Conservation (phyloP, 2,797 vertebrate species). For the Gymnopithys bicolor region DNA sequence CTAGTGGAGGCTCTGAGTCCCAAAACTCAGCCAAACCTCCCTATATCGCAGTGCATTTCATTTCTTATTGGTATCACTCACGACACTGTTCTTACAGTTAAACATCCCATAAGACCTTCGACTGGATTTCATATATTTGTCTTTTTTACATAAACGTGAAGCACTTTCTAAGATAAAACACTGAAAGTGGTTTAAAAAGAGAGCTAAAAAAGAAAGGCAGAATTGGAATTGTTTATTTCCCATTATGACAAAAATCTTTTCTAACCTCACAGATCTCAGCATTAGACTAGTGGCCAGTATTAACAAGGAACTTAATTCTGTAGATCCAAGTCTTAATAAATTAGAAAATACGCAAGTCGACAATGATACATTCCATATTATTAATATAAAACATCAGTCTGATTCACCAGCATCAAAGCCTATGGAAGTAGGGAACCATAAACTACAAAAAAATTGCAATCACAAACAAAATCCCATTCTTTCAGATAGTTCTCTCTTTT, state of each 20-base stretch:
- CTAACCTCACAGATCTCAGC: neutral
- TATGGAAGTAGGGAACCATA: neutral
- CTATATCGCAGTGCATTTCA: rapidly evolving
- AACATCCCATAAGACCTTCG: neutral
- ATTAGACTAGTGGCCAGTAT: neutral
- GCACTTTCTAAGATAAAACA: neutral
- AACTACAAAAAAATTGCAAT: neutral
- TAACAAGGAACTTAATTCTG: neutral
- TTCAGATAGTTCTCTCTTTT: neutral
- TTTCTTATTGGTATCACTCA: neutral
- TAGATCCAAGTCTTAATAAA: neutral
- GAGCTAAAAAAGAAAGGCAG: neutral
- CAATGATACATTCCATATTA: neutral
- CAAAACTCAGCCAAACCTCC: neutral
- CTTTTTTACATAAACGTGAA: neutral
- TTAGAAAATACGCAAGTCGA: neutral
- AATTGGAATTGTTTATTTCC: neutral
- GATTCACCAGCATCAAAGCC: neutral
- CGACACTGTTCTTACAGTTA: rapidly evolving
- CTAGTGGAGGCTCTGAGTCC: constrained; percentile 10
- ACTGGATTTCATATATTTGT: neutral
- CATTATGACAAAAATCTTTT: neutral
- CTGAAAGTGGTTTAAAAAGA: neutral
- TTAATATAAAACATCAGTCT: neutral
- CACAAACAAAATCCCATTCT: neutral